Percentiles rank a stretch among this genome's conserved stretches.
Conservation (phyloP, 2,888 invertebrate species). For the Andrena chrysosceles region DNA sequence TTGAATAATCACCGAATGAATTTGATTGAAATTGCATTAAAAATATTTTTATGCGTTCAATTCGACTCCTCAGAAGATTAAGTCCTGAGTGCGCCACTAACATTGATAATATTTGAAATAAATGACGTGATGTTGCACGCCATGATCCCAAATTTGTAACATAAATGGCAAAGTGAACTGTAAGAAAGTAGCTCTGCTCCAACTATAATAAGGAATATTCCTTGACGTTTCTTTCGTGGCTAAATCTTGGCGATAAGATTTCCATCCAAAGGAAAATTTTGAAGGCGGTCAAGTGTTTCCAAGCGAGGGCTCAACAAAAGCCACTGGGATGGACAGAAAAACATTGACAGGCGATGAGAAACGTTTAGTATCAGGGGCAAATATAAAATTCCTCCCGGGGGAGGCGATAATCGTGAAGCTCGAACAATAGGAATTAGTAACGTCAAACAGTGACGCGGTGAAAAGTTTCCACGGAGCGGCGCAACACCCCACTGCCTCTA, state of each 20-base stretch:
- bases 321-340: not conserved
- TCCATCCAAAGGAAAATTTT: not conserved
- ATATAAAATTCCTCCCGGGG: constrained; percentile 4
- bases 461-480: constrained; percentile 19
- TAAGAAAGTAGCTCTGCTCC: too few relatives aligned
- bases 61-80: too few relatives aligned
- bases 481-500: not conserved
- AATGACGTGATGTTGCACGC: too few relatives aligned
- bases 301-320: not conserved
- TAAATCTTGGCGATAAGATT: not conserved
- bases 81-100: too few relatives aligned
- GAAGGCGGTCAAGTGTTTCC: not conserved
- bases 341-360: not conserved
- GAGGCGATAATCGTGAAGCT: not conserved
- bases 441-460: not conserved
- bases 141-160: too few relatives aligned
- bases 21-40: too few relatives aligned
- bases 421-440: constrained; percentile 10
- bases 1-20: too few relatives aligned
- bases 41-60: too few relatives aligned
- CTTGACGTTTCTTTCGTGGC: too few relatives aligned
- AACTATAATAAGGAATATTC: too few relatives aligned
- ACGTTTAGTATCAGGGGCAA: not conserved
- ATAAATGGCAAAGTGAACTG: too few relatives aligned
- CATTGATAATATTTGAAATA: too few relatives aligned